Percentiles rank a stretch among this genome's conserved stretches.
Conservation (phyloP, 2,113 vertebrate genomes). For the Passer montanus region DNA sequence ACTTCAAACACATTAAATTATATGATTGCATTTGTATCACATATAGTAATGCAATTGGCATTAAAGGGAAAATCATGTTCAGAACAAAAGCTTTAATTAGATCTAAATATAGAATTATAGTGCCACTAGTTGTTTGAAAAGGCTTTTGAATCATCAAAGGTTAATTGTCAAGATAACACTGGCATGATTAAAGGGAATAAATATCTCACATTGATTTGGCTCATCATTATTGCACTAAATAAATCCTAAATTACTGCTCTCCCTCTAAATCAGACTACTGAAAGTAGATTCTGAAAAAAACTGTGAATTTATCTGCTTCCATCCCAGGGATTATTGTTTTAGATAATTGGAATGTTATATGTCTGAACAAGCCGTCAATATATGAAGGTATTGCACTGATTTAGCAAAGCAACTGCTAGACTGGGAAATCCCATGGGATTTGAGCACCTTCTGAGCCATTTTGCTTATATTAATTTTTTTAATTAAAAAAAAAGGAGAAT, state of each 20-base stretch:
- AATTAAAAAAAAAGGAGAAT: not conserved
- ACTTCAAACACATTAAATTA: not conserved
- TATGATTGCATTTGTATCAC: not conserved
- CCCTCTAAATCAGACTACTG: not conserved
- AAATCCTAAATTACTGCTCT: not conserved
- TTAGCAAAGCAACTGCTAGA: not conserved
- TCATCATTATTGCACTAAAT: not conserved
- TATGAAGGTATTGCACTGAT: not conserved
- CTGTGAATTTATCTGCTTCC: not conserved
- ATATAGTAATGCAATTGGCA: not conserved
- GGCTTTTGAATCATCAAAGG: conserved; percentile 22
- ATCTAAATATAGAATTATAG: not conserved
- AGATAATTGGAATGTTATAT: not conserved
- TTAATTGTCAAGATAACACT: conserved; percentile 27
- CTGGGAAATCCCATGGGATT: not conserved
- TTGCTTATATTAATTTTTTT: not conserved
- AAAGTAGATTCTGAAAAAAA: not conserved
- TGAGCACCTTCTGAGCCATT: not conserved
- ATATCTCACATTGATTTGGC: not conserved
- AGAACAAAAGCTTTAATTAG: conserved; percentile 42
- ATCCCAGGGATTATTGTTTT: not conserved
- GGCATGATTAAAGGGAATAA: not conserved
- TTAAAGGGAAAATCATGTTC: conserved; percentile 9
- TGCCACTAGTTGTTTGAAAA: not conserved
- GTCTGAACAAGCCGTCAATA: not conserved